Evolutionary conservation across 2,113 vertebrate genomes (phyloP), one percentile per base, ranked within the genome.

Genomic region (Pao palembangensis): DNA sequence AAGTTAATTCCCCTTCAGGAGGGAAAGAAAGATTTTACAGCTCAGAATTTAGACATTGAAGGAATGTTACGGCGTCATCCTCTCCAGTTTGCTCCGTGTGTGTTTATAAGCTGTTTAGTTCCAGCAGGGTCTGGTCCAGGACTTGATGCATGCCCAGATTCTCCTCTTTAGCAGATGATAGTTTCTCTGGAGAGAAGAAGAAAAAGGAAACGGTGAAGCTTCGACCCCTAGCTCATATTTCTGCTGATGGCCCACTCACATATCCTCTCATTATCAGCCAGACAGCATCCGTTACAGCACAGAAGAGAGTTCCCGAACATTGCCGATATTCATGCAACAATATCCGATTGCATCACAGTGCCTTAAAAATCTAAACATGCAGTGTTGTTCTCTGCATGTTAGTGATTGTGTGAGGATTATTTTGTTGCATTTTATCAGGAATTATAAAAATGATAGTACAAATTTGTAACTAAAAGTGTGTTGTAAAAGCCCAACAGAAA

Each of bases 81-180:
- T 80, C 75, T 74, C 64, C 61, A 58, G 61, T 64, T 62, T 81
- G 28, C 46, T 84, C 62, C 71, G 4, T 60, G 17, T 16, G 21
- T 54, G 44, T 73, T 94, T 93, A 98, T 94, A 97, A 95, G 93
- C 91, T 95, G 92, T 96, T 96, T 56, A 98, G 93, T 81, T 98
- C 95, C 1, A 91, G 93, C 81, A 98, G 90, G 1, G 95, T 98
- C 87, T 98, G 94, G 80, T 96, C 95, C 93, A 98, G 92, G 78
- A 95, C 93, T 90, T 95, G 91, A 51, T 96, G 94, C 91, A 98
- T 90, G 59, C 89, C 90, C 82, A 95, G 53, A 61, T 96, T 98
- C 81, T 97, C 95, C 71, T 96, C 94, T 88, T 98, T 98, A 41
- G 94, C 95, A 62, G 83, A 81, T 71, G 94, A 89, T 59, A 98